Base-by-base conservation (phyloP, 2,113 vertebrate genomes). In the Scortum barcoo region DNA sequence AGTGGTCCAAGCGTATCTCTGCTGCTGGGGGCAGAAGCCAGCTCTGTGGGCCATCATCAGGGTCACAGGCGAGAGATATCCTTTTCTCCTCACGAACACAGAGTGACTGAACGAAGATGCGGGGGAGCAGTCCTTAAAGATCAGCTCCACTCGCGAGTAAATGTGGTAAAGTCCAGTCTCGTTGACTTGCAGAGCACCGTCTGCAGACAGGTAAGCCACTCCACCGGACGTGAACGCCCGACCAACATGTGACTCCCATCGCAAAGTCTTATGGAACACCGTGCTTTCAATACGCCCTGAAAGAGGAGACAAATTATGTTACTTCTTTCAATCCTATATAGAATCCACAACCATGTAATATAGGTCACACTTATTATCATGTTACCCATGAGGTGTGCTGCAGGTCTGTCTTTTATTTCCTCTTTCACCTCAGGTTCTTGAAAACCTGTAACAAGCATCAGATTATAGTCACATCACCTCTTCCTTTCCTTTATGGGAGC, bases 101-200 rank as follows among this genome's bases (percentile, higher is more conserved):
- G 84, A 53, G 80, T 99, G 97, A 1, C 24, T 20, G 6, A 90
- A 92, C 11, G 94, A 74, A 16, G 93, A 81, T 0, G 40, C 36
- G 1, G 53, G 76, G n/a, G 51, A 62, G 9, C 97, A 99, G 20
- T 14, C 0, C 0, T 62, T 90, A 14, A 95, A 89, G 1, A 95
- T 91, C 83, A 98, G 89, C 84, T 97, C 94, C 24, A 99, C 93
- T 0, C 95, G 96, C 20, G 96, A 96, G 91, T 98, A 98, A 11
- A 98, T 86, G 0, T 97, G 96, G 92, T 97, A 97, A 1, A 96
- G 80, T 22, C 97, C 97, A 0, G 94, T 94, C 75, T 96, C 91
- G 0, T 95, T 97, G 88, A 98, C 91, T 60, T 95, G 72, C 0
- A 99, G 94, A 8, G 94, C 91, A 0, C 95, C 95, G 0, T 96